Base-by-base conservation (phyloP, 2,797 vertebrate species). In the Phyllotis vaccarum region DNA sequence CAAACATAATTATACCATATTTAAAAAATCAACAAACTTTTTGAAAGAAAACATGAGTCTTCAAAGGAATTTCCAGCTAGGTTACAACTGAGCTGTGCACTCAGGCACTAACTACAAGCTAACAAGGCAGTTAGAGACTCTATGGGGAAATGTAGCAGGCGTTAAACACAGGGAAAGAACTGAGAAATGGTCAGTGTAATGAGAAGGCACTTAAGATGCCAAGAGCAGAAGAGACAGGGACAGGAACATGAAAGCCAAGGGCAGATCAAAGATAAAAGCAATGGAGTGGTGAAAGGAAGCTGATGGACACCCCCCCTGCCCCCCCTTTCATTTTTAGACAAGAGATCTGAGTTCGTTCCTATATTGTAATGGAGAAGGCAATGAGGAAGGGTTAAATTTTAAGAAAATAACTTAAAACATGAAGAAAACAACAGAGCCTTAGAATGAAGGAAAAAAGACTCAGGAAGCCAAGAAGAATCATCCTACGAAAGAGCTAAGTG, bases 1-100 rank as follows among this genome's bases (percentile, higher is more conserved):
- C n/a, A 88, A 52, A 78, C 27, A 66, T 24, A 78, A 90, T 92
- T 92, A 68, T 80, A 88, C 56, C 72, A 91, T 56, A 75, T 49
- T 37, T 82, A 72, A 92, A 60, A 93, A 43, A 0, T 58, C 52
- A 58, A 89, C 29, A 8, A 85, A 81, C 40, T 70, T 89, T 93
- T 72, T 79, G 34, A 91, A 94, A 75, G 49, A 76, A 49, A 82
- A 95, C 74, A 40, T 29, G 56, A 82, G 31, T 60, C n/a, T 93
- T 95, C 6, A 60, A 58, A 95, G 66, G 94, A 66, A 83, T 72
- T 54, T 90, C 83, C 81, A 85, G 13, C 52, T 58, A 66, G 27
- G 43, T 3, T 54, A 12, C 52, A n/a, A 56, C 70, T 72, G 52
- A 95, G 13, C n/a, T 64, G 80, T 31, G 17, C 24, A 66, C 40